Base-by-base conservation (phyloP, 2,797 vertebrate genomes). In the Linurgus olivaceus region DNA sequence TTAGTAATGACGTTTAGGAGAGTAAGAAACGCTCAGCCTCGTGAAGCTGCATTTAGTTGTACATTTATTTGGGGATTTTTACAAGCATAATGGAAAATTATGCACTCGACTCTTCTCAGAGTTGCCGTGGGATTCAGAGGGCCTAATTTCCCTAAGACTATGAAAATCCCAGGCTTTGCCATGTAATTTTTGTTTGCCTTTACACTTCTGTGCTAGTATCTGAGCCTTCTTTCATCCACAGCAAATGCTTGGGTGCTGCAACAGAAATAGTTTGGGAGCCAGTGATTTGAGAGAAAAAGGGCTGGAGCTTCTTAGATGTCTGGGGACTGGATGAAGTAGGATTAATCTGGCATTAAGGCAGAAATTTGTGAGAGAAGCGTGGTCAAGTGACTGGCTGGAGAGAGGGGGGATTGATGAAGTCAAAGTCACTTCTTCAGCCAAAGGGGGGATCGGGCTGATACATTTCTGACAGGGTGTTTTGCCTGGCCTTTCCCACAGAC, bases 131-230 rank as follows among this genome's bases (percentile, higher is more conserved):
- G 68, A 92, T 93, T 91, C 70, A 63, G 38, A n/a, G 78, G 28
- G 61, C 59, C 47, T 62, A 11, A 83, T 93, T 96, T 94, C 55
- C 68, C 37, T 55, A 59, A 83, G 66, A 80, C 68, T 75, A 10
- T 54, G 73, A 75, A 95, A 86, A 86, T 81, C 72, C 28, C 24
- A 45, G 61, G 37, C 92, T 88, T 91, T 12, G 13, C 74, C 2
- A 3, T 86, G 21, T 71, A 31, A 31, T 78, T 90, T 95, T 86
- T 90, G 76, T 93, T 96, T 86, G 75, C 68, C 42, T 83, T 96
- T 68, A 45, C 8, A 3, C 25, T 86, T 83, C 44, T 45, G 5
- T 58, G 31, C 72, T 80, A 25, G 40, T 65, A 40, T 87, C 35
- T 8, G 61, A 68, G 88, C 35, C 57, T 76, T 85, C 84, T 85